Evolutionary conservation across 2,888 invertebrate genomes (phyloP), one percentile per base, ranked within the genome.

Genomic region (Troides aeacus): DNA sequence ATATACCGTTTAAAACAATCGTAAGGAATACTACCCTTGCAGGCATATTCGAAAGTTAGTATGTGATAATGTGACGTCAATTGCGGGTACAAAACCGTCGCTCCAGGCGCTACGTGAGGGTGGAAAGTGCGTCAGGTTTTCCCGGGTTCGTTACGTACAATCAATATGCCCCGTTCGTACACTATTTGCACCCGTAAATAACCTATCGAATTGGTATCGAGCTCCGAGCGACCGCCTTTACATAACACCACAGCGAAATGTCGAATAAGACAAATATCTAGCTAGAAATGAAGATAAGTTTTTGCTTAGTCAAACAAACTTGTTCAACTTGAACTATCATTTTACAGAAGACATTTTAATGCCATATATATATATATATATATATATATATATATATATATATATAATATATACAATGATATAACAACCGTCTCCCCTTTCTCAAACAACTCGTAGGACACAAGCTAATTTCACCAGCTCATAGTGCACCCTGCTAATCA

Each of bases 161-260:
- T 62, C 62, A 62, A 62, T 62, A 62, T 62, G 42, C 46, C 62
- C 42, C 46, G 62, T 62, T 24, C 62, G 62, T 62, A 46, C 24
- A 24, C 50, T 62, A 24, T 62, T 46, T 50, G 62, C 57, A 57
- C 57, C 57, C 57, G 57, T 57, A 57, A 57, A 57, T 57, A 57
- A 57, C 57, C 57, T 57, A 57, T 57, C 57, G 57, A n/a, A n/a
- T 57, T 21, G 57, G 21, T 57, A 57, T 57, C 21, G 21, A 8
- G 57, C 57, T 57, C 57, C 1, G 57, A 8, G 57, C 21, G 57
- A 57, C 57, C 12, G 57, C 57, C 21, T 57, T 57, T 57, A 57
- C 57, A 57, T 57, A 23, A 57, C 18, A 21, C 57, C 21, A 2
- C 2, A 57, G 57, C 57, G 10, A 1, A 21, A 57, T 57, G 57